These are phyloP conservation scores for Ichneumoninae sp. DNA, from an alignment of 2,888 invertebrate species.

Conservation along the genomic window DNA sequence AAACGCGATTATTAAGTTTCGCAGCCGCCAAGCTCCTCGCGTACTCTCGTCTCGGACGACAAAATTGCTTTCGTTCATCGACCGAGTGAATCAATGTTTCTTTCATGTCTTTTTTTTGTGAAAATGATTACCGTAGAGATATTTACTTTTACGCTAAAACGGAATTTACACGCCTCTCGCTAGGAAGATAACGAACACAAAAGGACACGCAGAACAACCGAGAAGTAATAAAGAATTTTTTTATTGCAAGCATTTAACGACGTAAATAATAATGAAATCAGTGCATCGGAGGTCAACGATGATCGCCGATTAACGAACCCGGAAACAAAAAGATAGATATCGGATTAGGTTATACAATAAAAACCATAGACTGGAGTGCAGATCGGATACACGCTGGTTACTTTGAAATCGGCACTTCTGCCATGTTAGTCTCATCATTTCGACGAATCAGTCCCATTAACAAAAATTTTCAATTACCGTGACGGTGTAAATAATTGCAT, in stretches of 20 bases:
- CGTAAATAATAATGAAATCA: not conserved
- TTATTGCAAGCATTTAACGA: slow-evolving; percentile 1
- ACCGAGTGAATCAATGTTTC: slow-evolving; percentile 36
- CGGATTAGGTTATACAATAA: not conserved
- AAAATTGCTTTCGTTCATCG: slow-evolving; percentile 24
- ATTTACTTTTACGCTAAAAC: slow-evolving; percentile 50
- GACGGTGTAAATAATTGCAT: too few species aligned
- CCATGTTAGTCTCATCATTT: not conserved
- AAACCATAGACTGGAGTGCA: slow-evolving; percentile 1
- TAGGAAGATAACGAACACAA: slow-evolving; percentile 26
- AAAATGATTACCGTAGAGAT: not conserved
- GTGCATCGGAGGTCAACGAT: not conserved
- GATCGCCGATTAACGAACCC: not conserved
- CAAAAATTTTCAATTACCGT: too few species aligned
- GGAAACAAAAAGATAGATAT: not conserved
- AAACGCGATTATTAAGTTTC: slow-evolving; percentile 1
- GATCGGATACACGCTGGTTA: not conserved
- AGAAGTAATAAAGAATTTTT: slow-evolving; percentile 12
- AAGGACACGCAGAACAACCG: not conserved
- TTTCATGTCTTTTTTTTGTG: not conserved
- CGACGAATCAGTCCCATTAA: not conserved
- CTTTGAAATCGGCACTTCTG: not conserved
- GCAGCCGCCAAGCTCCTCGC: slow-evolving; percentile 21
- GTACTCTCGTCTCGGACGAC: slow-evolving; percentile 30
- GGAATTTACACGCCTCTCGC: slow-evolving; percentile 48